Percentiles rank a stretch among this genome's conserved stretches.
Evolutionary conservation across 92 coral and sea anemone genomes (phyloP).

Genomic region (Epizoanthus fatuus): DNA sequence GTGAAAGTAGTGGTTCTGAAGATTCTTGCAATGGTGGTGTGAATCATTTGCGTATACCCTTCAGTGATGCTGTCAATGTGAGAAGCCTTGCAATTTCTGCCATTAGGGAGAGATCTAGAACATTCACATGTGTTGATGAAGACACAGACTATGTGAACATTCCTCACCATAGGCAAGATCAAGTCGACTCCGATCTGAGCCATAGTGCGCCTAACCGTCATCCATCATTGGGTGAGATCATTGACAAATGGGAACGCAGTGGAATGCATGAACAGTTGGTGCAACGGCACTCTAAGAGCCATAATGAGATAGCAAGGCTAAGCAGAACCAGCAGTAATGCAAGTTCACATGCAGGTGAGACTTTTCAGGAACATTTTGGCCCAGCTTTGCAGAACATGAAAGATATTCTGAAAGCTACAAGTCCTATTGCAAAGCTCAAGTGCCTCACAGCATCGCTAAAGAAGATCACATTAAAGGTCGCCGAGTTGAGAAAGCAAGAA

Average conservation of each 20-base stretch:
- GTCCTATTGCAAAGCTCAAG: constrained; percentile 88
- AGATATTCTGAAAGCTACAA: constrained; percentile 82
- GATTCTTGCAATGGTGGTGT: neutral
- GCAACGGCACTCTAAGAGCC: constrained; percentile 74
- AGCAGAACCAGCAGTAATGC: constrained; percentile 15
- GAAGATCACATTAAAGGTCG: constrained; percentile 88
- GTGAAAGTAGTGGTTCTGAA: constrained; percentile 21
- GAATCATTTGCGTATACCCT: neutral
- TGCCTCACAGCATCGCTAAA: constrained; percentile 90
- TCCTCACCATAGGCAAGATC: neutral
- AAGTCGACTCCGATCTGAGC: constrained; percentile 45
- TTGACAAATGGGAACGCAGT: constrained; percentile 64
- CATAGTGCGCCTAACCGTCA: constrained; percentile 75
- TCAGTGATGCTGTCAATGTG: constrained; percentile 61
- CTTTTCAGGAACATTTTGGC: constrained; percentile 96
- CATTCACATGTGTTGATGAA: constrained; percentile 53
- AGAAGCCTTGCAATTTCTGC: constrained; percentile 78
- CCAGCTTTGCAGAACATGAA: constrained; percentile 88
- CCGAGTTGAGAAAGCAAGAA: constrained; percentile 86
- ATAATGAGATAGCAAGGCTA: constrained; percentile 45
- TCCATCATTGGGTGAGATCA: constrained; percentile 62
- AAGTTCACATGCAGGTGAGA: constrained; percentile 58
- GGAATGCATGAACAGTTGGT: constrained; percentile 15
- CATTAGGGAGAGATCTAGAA: constrained; percentile 79
- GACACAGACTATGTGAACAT: neutral